phyloP scores from a whole-genome alignment of 2,797 vertebrate species.

The Distichodus sexfasciatus region DNA sequence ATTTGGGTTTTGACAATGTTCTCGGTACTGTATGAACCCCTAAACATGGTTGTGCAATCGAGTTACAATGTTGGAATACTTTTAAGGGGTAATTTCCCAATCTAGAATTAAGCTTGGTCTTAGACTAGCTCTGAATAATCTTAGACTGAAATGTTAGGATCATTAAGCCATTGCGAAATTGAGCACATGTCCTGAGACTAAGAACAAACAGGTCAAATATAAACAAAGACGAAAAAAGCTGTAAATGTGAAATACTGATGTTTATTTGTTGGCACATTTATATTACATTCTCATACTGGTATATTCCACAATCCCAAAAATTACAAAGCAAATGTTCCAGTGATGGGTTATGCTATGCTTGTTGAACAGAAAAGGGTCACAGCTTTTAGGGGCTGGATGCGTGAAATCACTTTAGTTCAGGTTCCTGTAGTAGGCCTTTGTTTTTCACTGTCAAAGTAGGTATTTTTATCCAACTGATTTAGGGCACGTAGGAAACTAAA shows the following conservation, averaged over 20 bases:
- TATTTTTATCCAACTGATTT: neutral
- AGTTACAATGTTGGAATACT: too few species aligned
- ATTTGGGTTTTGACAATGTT: too few species aligned
- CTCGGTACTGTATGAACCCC: too few species aligned
- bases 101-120: too few species aligned
- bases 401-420: neutral
- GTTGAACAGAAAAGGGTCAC: constrained; percentile 27
- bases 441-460: too few species aligned
- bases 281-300: constrained; percentile 79
- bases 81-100: too few species aligned
- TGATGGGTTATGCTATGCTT: constrained; percentile 55
- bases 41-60: too few species aligned
- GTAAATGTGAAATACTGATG: constrained; percentile 81
- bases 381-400: constrained; percentile 21
- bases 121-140: too few species aligned
- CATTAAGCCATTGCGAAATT: too few species aligned
- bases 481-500: neutral
- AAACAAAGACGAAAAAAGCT: neutral
- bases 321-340: constrained; percentile 69
- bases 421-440: neutral
- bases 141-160: too few species aligned
- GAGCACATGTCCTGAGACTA: too few species aligned
- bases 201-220: too few species aligned
- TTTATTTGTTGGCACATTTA: constrained; percentile 88
- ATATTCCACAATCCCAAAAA: constrained; percentile 76